These are phyloP conservation scores for Epsilonema sp. DNA, from an alignment of 2,888 invertebrate genomes.

Conservation along the genomic window DNA sequence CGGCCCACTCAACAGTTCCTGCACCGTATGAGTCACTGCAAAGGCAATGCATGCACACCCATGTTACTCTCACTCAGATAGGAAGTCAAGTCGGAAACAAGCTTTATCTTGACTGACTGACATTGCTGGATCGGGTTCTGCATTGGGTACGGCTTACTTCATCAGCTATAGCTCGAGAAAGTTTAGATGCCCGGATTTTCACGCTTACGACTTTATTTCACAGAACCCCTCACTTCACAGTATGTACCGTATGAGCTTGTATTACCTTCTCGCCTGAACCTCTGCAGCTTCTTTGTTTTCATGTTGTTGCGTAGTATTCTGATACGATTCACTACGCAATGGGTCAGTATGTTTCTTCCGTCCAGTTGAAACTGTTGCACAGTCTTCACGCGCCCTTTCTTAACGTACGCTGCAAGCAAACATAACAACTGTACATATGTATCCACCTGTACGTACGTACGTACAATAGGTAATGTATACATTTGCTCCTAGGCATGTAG, in stretches of 20 bases:
- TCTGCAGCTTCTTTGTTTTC: too few relatives aligned
- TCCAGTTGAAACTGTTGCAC: conserved; percentile 55
- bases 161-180: too few relatives aligned
- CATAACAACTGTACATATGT: neutral
- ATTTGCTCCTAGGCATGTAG: too few relatives aligned
- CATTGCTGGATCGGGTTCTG: too few relatives aligned
- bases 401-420: conserved; percentile 25
- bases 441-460: too few relatives aligned
- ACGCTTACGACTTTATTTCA: neutral
- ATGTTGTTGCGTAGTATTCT: too few relatives aligned
- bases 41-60: neutral
- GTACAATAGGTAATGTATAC: too few relatives aligned
- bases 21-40: neutral
- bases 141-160: too few relatives aligned
- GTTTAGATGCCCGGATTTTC: neutral
- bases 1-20: neutral
- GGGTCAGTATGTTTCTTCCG: conserved; percentile 50
- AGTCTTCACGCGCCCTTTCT: conserved; percentile 47
- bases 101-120: too few relatives aligned
- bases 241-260: too few relatives aligned
- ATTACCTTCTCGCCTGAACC: too few relatives aligned
- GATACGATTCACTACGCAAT: conserved; percentile 46
- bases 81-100: too few relatives aligned
- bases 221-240: neutral
- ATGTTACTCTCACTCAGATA: neutral